Percentiles rank a stretch among this genome's conserved stretches.
These are phyloP conservation scores for Hemicentrotus pulcherrimus DNA, from an alignment of 35 echinoderm and acorn worm species.

Conservation along the genomic window DNA sequence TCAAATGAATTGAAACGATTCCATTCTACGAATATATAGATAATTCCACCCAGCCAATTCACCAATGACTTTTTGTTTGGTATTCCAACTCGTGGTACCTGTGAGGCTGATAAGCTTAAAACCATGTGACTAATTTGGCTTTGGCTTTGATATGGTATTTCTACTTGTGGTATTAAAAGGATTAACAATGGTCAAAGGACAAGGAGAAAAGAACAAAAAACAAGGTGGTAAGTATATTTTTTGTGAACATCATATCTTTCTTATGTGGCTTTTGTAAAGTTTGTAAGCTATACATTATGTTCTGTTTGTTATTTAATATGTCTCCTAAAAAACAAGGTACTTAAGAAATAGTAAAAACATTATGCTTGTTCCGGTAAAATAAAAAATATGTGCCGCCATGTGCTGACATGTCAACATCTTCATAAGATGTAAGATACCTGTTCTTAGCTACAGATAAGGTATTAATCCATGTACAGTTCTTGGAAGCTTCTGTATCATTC, in stretches of 20 bases:
- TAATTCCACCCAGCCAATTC: background rate
- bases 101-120: background rate
- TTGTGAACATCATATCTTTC: background rate
- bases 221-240: conserved; percentile 12
- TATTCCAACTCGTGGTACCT: too few species aligned
- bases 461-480: background rate
- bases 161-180: background rate
- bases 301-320: too few species aligned
- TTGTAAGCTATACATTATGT: too few species aligned
- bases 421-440: background rate
- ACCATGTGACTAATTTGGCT: background rate
- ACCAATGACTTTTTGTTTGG: background rate
- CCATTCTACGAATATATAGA: background rate
- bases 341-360: too few species aligned
- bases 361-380: too few species aligned
- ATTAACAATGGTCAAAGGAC: background rate
- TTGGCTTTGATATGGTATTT: background rate
- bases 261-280: too few species aligned
- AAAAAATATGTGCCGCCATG: too few species aligned
- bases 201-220: background rate
- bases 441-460: too few species aligned
- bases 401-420: background rate
- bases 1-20: background rate
- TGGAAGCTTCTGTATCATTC: background rate
- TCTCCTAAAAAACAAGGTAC: too few species aligned